Conservation (phyloP, 2,113 vertebrate species). For the Crotalus helleri region DNA sequence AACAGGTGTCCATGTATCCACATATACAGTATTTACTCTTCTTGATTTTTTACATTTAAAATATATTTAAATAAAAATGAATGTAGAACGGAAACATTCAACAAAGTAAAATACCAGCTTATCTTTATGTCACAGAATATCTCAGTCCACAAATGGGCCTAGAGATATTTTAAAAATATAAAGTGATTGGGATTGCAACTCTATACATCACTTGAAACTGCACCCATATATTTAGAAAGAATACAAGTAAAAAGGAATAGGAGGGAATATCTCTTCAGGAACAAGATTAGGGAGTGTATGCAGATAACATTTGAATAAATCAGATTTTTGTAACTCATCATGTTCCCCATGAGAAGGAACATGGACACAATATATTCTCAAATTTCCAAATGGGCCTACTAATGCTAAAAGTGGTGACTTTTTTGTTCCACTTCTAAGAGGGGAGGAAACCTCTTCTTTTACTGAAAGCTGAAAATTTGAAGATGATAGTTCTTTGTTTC, state of each 20-base stretch:
- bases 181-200: background rate
- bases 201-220: background rate
- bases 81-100: background rate
- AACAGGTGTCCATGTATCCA: too few species aligned
- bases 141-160: background rate
- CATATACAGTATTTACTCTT: background rate
- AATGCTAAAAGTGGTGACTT: background rate
- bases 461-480: background rate
- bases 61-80: background rate
- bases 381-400: background rate
- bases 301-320: background rate
- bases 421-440: background rate
- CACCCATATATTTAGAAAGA: background rate
- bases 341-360: background rate
- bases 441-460: background rate
- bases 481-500: background rate
- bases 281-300: background rate
- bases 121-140: background rate
- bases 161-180: background rate
- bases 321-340: background rate
- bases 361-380: background rate
- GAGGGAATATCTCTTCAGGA: background rate
- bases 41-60: background rate
- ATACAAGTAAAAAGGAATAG: background rate
- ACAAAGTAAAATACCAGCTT: background rate